phyloP scores from a whole-genome alignment of 2,888 invertebrate genomes.

The Deilephila porcellus region DNA sequence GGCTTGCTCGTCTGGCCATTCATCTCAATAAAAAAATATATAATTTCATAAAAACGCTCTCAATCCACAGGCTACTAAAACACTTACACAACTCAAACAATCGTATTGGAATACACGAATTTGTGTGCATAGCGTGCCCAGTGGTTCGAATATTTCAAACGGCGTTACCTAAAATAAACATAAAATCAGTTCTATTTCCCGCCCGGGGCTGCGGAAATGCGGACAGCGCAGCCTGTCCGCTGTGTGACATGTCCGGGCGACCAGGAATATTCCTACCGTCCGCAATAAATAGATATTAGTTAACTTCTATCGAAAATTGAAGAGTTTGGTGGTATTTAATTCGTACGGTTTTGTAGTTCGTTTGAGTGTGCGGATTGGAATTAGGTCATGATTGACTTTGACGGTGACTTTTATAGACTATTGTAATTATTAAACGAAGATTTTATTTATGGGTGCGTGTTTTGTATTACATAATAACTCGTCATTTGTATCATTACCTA shows the following conservation, averaged over 20 bases:
- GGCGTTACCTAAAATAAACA: conserved; percentile 68
- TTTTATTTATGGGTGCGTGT: too few relatives aligned
- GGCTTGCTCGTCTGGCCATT: too few relatives aligned
- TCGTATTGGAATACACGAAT: conserved; percentile 10
- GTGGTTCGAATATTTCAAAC: conserved; percentile 62
- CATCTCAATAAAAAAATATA: too few relatives aligned
- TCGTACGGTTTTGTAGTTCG: not conserved
- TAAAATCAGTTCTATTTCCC: conserved; percentile 66
- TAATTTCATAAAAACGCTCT: not conserved
- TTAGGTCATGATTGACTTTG: not conserved
- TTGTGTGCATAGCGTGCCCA: conserved; percentile 35
- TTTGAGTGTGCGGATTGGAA: not conserved
- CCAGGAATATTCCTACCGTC: conserved; percentile 58
- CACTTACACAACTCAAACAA: conserved; percentile 23
- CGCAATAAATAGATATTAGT: conserved; percentile 50
- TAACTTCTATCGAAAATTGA: conserved; percentile 44
- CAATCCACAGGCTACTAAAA: not conserved
- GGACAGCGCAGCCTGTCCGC: conserved; percentile 61
- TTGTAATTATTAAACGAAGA: too few relatives aligned
- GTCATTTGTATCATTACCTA: too few relatives aligned
- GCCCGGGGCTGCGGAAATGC: conserved; percentile 61
- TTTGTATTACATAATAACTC: too few relatives aligned
- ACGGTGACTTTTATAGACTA: too few relatives aligned
- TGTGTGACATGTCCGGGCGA: conserved; percentile 62
- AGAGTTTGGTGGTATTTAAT: conserved; percentile 37